Evolutionary conservation across 2,797 vertebrate genomes (phyloP), one percentile per base, ranked within the genome.

Genomic region (Crax fasciolata): DNA sequence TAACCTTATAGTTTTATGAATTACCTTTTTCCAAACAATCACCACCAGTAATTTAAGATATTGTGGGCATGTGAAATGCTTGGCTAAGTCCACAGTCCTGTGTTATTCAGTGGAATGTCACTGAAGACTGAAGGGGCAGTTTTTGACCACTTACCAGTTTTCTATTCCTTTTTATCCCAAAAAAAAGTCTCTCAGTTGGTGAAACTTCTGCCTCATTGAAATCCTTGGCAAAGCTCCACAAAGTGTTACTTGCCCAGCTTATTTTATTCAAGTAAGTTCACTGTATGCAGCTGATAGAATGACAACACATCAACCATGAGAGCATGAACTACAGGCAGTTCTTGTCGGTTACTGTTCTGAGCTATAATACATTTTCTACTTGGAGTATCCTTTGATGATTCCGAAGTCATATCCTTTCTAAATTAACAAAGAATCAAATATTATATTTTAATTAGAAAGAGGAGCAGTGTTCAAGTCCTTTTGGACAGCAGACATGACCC

Each of bases 361-460:
- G 14, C 38, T 51, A 30, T 38, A 11, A 55, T 24, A 49, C 4
- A 0, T 93, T 84, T 94, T 77, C 74, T 55, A 6, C 24, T 41
- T 61, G 51, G 0, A 0, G 7, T 59, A 16, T 70, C 24, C 85
- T 88, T 93, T 94, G 85, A 78, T 91, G 62, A 58, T 81, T 95
- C 66, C 67, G 3, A 9, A 88, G 66, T 76, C 41, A 6, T 51
- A 3, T 68, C 54, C 44, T 59, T 81, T 59, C 62, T 66, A 35
- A 94, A 89, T 35, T 89, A 88, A 85, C 82, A 92, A 70, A 76
- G 24, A 88, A 87, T 88, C 62, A 81, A 67, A 76, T 73, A 58
- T 81, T 83, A 48, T 13, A 39, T 87, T 93, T 96, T 95, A 94
- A 95, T 92, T 95, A 87, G 81, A 89, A 79, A 66, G 76, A 74